Evolutionary conservation across 1,140 invertebrate species (phyloP).

Genomic region (Mylabris phalerata): DNA sequence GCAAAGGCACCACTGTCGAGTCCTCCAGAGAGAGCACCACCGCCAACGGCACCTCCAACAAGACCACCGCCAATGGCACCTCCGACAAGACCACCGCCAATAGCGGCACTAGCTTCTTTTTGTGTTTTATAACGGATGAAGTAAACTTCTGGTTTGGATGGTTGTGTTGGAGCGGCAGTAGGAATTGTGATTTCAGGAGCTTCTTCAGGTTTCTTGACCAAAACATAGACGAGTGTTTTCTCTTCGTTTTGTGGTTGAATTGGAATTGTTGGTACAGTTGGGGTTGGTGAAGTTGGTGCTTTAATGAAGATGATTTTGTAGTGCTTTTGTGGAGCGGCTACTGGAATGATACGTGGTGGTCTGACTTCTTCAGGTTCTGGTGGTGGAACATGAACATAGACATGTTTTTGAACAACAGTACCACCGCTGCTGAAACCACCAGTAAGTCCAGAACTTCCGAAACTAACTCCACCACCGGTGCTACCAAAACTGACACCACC

Average conservation of each 20-base stretch:
- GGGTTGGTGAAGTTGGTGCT: conserved; percentile 69
- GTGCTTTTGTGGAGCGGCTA: conserved; percentile 66
- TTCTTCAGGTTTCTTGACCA: conserved; percentile 79
- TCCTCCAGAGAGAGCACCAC: conserved; percentile 5
- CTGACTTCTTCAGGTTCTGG: conserved; percentile 52
- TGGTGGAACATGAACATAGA: conserved; percentile 72
- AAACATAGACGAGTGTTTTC: conserved; percentile 78
- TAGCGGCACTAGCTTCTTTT: not conserved
- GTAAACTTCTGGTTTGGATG: conserved; percentile 76
- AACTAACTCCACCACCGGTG: not conserved
- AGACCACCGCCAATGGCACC: conserved; percentile 2
- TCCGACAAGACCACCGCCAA: not conserved
- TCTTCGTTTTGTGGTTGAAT: conserved; percentile 71
- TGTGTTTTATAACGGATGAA: conserved; percentile 81
- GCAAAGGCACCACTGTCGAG: not conserved
- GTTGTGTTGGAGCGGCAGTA: conserved; percentile 69
- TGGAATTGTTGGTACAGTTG: conserved; percentile 65
- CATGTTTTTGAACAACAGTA: conserved; percentile 65
- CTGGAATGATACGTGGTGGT: conserved; percentile 52
- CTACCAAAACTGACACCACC: not conserved
- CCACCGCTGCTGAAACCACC: conserved; percentile 33
- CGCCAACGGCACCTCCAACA: not conserved
- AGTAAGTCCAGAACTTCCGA: not conserved
- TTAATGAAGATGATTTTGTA: conserved; percentile 86
- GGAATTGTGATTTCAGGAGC: conserved; percentile 68